Base-by-base conservation (phyloP, 2,797 vertebrate species). In the Falco cherrug region DNA sequence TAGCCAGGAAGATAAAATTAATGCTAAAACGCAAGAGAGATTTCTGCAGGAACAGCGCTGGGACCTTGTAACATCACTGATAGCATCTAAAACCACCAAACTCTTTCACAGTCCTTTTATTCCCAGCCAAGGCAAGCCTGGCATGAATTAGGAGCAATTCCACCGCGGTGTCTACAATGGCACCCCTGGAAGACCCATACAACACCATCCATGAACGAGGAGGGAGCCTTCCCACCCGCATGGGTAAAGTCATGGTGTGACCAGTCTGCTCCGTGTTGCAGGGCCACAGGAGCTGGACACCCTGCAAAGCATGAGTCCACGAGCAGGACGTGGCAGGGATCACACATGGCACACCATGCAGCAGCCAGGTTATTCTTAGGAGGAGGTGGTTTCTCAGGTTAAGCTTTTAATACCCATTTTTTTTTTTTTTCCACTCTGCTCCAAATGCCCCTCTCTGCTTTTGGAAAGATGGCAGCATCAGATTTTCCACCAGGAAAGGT, bases 401-500 rank as follows among this genome's bases (percentile, higher is more conserved):
- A 29, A 90, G 20, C 11, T 59, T 69, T 67, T 56, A 51, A 83
- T 77, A 41, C 21, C 47, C 54, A 4, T 43, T 43, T 43, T 16
- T 15, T 39, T 37, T 37, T 16, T 76, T 50, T 45, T 43, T 16
- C 6, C 39, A 18, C 13, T 0, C 19, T 24, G 45, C 59, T 64
- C 69, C 3, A 0, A 85, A 59, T 2, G 7, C 56, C 57, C 75
- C 80, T 70, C 51, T 31, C 43, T n/a, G 65, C 77, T 75, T 76
- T 41, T 35, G 19, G 77, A 25, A 79, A 61, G 39, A 21, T 0
- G 3, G 67, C 28, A 50, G 77, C 77, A 65, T 90, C 93, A 87
- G 19, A 57, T 95, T 96, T 97, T 95, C 97, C 96, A 95, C 57
- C 74, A 54, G 74, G 76, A 84, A 68, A 63, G 87, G 17, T 9